Conservation (phyloP, 2,113 vertebrate species). For the Eublepharis macularius region DNA sequence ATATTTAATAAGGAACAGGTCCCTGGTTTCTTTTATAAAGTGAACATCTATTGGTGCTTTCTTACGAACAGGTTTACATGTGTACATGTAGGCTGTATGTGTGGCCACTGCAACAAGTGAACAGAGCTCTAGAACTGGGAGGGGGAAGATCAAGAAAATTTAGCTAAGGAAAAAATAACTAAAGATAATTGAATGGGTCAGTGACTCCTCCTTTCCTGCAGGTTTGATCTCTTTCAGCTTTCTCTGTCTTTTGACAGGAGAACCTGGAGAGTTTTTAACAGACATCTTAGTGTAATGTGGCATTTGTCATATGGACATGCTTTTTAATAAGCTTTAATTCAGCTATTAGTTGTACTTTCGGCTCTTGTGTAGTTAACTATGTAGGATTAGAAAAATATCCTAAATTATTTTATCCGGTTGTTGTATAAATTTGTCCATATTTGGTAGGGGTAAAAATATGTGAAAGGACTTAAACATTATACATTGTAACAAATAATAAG, state of each 20-base stretch:
- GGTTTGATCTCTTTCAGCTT: neutral
- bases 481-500: constrained; percentile 35
- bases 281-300: neutral
- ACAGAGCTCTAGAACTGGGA: neutral
- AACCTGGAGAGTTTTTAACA: neutral
- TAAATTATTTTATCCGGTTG: constrained; percentile 16
- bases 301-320: neutral
- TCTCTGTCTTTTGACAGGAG: neutral
- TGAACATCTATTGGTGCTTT: no score
- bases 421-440: neutral
- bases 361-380: neutral
- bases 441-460: neutral
- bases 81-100: no score
- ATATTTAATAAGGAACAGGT: no score
- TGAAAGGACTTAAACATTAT: constrained; percentile 15
- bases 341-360: neutral
- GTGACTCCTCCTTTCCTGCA: neutral
- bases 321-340: neutral
- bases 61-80: no score
- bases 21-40: no score
- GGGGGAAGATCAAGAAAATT: neutral
- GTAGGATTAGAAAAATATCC: neutral
- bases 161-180: neutral
- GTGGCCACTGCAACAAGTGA: no score
- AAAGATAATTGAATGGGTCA: neutral